phyloP scores from a whole-genome alignment of 2,113 vertebrate species.

The Gobiocypris rarus region DNA sequence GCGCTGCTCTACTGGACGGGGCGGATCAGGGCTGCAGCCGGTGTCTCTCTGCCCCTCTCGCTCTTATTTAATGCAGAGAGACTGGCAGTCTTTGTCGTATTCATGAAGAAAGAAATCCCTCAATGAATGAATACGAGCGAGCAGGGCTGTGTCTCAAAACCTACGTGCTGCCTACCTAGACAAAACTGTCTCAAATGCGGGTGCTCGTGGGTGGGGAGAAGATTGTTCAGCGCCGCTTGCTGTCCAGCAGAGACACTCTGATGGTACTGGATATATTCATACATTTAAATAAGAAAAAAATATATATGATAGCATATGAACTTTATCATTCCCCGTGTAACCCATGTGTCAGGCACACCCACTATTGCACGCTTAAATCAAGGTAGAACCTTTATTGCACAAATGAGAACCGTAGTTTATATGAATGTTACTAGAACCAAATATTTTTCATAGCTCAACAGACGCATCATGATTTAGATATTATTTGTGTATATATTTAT shows the following conservation, averaged over 20 bases:
- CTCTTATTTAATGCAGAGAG: conserved; percentile 69
- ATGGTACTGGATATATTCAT: not conserved
- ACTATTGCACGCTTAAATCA: not conserved
- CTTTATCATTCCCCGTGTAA: not conserved
- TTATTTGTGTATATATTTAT: too few relatives aligned
- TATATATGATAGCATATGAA: not conserved
- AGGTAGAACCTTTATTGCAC: not conserved
- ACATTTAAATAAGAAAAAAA: not conserved
- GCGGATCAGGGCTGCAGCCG: conserved; percentile 76
- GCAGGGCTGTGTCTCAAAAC: conserved; percentile 30
- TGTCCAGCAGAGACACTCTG: not conserved
- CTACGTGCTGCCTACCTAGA: conserved; percentile 15
- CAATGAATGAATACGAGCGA: conserved; percentile 7
- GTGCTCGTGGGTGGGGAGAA: not conserved
- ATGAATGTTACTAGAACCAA: not conserved
- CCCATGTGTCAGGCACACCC: conserved; percentile 9
- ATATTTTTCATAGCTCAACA: not conserved
- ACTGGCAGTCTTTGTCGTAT: conserved; percentile 7
- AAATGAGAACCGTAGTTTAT: not conserved
- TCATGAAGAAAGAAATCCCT: not conserved
- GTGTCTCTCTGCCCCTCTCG: conserved; percentile 68
- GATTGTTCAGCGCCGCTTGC: not conserved
- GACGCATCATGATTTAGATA: too few relatives aligned
- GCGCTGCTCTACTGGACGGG: conserved; percentile 14
- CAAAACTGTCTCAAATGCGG: not conserved